Evolutionary conservation across 2,888 invertebrate genomes (phyloP), one percentile per base, ranked within the genome.

Genomic region (Hirtodrosophila histrioides): DNA sequence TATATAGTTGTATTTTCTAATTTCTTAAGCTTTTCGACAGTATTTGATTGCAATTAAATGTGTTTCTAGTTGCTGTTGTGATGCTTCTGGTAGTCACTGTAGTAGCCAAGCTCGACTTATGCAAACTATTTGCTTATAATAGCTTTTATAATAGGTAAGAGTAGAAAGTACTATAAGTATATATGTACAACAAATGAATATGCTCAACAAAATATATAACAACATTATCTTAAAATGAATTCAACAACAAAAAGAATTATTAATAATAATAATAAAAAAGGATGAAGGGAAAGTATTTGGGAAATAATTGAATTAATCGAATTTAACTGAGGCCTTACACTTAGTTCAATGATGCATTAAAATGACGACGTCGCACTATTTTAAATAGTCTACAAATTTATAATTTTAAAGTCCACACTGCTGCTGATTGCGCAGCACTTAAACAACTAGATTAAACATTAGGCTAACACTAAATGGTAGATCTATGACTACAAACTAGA

Each of bases 331-430:
- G 53, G 31, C 71, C 70, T 72, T 69, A 64, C 35, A 58, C 39
- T 64, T 70, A 71, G 41, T 70, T 75, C 71, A 75, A 75, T 71
- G 71, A 71, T 76, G 64, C 76, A 70, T 75, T 75, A 71, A 75
- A 75, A 60, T 64, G 73, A 74, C 72, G 48, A 72, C 66, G 66
- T 58, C 49, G 61, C 62, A 78, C 78, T 81, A 87, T 81, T 81
- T 81, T 81, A 78, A 87, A 87, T 82, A 82, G 78, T 85, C 81
- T 66, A 87, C 70, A 83, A 76, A 85, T 81, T 67, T 85, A 82
- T 87, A 87, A 82, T 75, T 82, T 87, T 85, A 78, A 87, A 82
- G 81, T 81, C 88, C 87, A 81, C 81, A 66, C 83, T 65, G 82
- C 73, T 58, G 75, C 69, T 35, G 57, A 51, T 43, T 37, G 49